A percentile compares a stretch with the other conserved stretches of the same genome.
phyloP scores from a whole-genome alignment of 2,797 vertebrate genomes.

The Adelosebastes latens region DNA sequence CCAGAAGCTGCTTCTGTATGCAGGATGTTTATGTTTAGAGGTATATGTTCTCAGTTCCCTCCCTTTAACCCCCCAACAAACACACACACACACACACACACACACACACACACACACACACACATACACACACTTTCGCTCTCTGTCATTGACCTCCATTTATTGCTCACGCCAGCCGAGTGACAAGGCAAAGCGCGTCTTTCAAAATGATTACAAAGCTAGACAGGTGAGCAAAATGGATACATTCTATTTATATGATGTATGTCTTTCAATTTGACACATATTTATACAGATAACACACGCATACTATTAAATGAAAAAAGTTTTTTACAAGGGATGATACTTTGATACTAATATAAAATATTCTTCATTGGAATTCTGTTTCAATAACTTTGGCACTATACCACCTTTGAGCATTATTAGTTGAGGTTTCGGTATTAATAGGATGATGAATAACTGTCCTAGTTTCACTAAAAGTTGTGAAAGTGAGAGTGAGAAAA shows the following conservation, averaged over 20 bases:
- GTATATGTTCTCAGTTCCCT: slow-evolving; percentile 76
- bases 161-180: slow-evolving; percentile 58
- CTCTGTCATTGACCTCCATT: slow-evolving; percentile 70
- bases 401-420: not conserved
- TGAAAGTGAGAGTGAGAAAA: slow-evolving; percentile 79
- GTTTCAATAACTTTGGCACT: not conserved
- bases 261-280: not conserved
- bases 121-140: slow-evolving; percentile 55
- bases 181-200: slow-evolving; percentile 67
- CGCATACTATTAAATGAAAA: not conserved
- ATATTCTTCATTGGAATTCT: not conserved
- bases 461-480: slow-evolving; percentile 65
- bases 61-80: slow-evolving; percentile 55
- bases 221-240: slow-evolving; percentile 85
- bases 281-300: not conserved
- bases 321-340: not conserved
- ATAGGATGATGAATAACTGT: slow-evolving; percentile 43
- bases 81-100: slow-evolving; percentile 10
- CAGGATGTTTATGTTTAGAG: slow-evolving; percentile 80
- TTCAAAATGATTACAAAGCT: slow-evolving; percentile 86
- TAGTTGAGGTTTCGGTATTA: slow-evolving; percentile 42
- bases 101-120: slow-evolving; percentile 9
- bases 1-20: slow-evolving; percentile 72
- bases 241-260: slow-evolving; percentile 12
- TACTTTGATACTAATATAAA: not conserved